A percentile compares a stretch with the other conserved stretches of the same genome.
These are phyloP conservation scores for Pempheris klunzingeri DNA, from an alignment of 2,797 vertebrate genomes.

Conservation along the genomic window DNA sequence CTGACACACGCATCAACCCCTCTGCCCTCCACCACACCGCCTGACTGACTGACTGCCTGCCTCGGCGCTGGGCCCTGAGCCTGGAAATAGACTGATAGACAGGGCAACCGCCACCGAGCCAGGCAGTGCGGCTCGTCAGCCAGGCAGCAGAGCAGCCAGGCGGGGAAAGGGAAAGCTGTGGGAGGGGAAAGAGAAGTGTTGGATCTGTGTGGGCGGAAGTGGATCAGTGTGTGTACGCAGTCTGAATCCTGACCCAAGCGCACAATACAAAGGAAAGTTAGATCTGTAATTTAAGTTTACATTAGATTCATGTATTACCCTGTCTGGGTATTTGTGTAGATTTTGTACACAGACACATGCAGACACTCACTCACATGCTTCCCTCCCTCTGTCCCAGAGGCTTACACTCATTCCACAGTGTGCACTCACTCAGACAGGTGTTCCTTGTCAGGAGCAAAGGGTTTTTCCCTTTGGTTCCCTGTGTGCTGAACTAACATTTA, in stretches of 20 bases:
- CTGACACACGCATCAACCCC: slow-evolving; percentile 92
- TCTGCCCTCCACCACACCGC: slow-evolving; percentile 85
- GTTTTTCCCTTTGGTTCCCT: slow-evolving; percentile 62
- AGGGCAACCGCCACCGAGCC: slow-evolving; percentile 78
- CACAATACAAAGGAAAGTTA: slow-evolving; percentile 59
- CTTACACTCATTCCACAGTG: slow-evolving; percentile 61
- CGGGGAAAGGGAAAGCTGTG: slow-evolving; percentile 71
- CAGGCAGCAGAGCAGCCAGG: slow-evolving; percentile 59
- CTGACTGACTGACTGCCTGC: slow-evolving; percentile 81
- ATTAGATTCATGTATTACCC: slow-evolving; percentile 60
- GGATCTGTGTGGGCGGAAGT: slow-evolving; percentile 74
- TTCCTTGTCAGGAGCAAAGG: slow-evolving; percentile 71
- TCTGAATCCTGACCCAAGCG: slow-evolving; percentile 63
- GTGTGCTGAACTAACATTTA: slow-evolving; percentile 71
- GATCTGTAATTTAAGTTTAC: slow-evolving; percentile 61
- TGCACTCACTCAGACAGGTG: slow-evolving; percentile 75
- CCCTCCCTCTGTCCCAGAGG: slow-evolving; percentile 65
- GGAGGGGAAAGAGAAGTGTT: slow-evolving; percentile 67
- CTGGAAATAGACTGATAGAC: slow-evolving; percentile 86
- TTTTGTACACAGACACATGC: slow-evolving; percentile 47
- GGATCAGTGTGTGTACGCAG: slow-evolving; percentile 64
- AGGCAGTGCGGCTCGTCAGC: slow-evolving; percentile 65
- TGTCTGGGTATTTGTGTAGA: slow-evolving; percentile 53
- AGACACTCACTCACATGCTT: slow-evolving; percentile 57
- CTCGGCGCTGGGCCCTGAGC: slow-evolving; percentile 74